Base-by-base conservation (phyloP, 2,888 invertebrate species). In the Stictocephala bisonia region DNA sequence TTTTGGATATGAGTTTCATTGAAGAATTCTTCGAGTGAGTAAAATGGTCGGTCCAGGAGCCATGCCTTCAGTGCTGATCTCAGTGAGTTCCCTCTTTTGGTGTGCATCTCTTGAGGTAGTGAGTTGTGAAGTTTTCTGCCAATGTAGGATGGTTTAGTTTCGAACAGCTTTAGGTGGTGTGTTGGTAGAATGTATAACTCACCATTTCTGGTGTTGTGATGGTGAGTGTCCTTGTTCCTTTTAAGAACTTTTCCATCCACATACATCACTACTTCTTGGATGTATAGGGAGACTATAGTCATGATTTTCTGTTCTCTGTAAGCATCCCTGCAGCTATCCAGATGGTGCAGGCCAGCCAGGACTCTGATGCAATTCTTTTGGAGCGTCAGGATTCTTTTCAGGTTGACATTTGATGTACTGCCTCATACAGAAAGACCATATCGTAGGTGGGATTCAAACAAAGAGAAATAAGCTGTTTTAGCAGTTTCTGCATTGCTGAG, bases 61-160 rank as follows among this genome's bases (percentile, higher is more conserved):
- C 31, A 56, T 56, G 2, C 29, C 20, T 56, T 26, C 29, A 29
- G n/a, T 31, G 56, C 29, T n/a, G 29, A 15, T 29, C 13, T 29
- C n/a, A 31, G 31, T n/a, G 26, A n/a, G 4, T 29, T 56, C 18
- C 31, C 56, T 56, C 56, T 56, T 27, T 56, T 56, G 31, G 13
- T 1, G 7, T 29, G 56, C 6, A 56, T 1, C 18, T 56, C n/a
- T 29, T 26, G 56, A n/a, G 56, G 31, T 15, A 56, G 31, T 26
- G 29, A 15, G 29, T 56, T 56, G 56, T 56, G 31, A 18, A 56
- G 56, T 29, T 56, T 56, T 15, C 26, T 56, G 13, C 56, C 56
- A 11, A 56, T 56, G 29, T 56, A 56, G 13, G 56, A 56, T 56
- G 29, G 56, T 56, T 56, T 56, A 3, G 29, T n/a, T 29, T 56